phyloP scores from a whole-genome alignment of 2,888 invertebrate genomes.

The Xestia ashworthii region DNA sequence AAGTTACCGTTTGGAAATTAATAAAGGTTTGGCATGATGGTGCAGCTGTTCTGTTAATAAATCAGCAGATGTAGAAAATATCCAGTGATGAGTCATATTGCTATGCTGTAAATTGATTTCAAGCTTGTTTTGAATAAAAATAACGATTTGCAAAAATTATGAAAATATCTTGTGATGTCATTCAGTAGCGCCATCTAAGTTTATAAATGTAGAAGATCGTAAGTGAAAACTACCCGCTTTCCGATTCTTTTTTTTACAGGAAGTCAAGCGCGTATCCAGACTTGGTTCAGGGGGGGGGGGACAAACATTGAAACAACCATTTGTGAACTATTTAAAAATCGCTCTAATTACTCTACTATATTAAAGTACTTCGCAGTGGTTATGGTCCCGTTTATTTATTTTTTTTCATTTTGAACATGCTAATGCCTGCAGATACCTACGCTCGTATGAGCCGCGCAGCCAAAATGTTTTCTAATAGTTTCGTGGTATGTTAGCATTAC shows the following conservation, averaged over 20 bases:
- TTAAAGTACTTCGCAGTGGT: too few species aligned
- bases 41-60: too few species aligned
- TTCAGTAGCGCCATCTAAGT: neutral
- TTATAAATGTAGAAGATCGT: neutral
- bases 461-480: neutral
- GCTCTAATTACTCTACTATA: too few species aligned
- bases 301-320: too few species aligned
- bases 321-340: too few species aligned
- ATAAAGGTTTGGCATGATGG: neutral
- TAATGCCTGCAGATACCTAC: too few species aligned
- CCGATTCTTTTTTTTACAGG: too few species aligned
- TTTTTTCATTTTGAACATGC: too few species aligned
- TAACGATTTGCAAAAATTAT: neutral
- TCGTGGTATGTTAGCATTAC: too few species aligned
- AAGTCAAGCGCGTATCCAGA: too few species aligned
- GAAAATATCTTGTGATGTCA: neutral
- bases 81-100: neutral
- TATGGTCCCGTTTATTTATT: too few species aligned
- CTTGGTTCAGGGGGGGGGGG: too few species aligned
- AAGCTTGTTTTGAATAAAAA: neutral
- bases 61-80: neutral
- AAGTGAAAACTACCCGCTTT: neutral
- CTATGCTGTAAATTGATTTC: neutral
- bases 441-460: neutral
- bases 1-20: conserved; percentile 4